Base-by-base conservation (phyloP, 2,888 invertebrate species). In the Drosophila koepferae region DNA sequence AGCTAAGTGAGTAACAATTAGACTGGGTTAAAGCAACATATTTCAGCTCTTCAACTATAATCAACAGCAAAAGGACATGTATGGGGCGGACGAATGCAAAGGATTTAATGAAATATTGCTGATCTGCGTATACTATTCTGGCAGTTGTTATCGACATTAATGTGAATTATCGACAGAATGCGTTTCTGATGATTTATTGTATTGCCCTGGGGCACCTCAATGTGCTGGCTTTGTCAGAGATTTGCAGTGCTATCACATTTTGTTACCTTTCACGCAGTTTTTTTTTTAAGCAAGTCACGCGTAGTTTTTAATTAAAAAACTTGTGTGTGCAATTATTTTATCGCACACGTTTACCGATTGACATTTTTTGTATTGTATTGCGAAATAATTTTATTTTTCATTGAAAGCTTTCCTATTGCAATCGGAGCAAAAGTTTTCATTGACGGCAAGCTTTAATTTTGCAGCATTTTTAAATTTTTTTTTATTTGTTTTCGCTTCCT, bases 231-330 rank as follows among this genome's bases (percentile, higher is more conserved):
- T 10, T 51, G 46, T 0, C 59, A 40, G 49, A n/a, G 10, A 51
- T 60, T 59, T 49, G 20, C 40, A 16, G 10, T 41, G 66, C 20
- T 66, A 59, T 54, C 20, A 16, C n/a, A 54, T 70, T 56, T 69
- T 66, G 62, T 40, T 70, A 71, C 68, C 68, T 73, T 80, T 86
- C 73, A 77, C 69, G 72, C 89, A 63, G 73, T 67, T 80, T 86
- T 86, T 86, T 86, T 20, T 20, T 20, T 20, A 77, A 80, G 77
- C 77, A 80, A 88, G 77, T 90, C 81, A 88, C 81, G 83, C 80
- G 86, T 86, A 75, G 66, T 80, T 88, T 85, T 85, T 90, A 90
- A 85, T 85, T 85, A 85, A 90, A 85, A 85, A 85, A 85, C 90
- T 90, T 90, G 64, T 65, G 72, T 74, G 81, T 86, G 89, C 83